These are phyloP conservation scores for Calcarius lapponicus DNA, from an alignment of 2,797 vertebrate species.

Conservation along the genomic window DNA sequence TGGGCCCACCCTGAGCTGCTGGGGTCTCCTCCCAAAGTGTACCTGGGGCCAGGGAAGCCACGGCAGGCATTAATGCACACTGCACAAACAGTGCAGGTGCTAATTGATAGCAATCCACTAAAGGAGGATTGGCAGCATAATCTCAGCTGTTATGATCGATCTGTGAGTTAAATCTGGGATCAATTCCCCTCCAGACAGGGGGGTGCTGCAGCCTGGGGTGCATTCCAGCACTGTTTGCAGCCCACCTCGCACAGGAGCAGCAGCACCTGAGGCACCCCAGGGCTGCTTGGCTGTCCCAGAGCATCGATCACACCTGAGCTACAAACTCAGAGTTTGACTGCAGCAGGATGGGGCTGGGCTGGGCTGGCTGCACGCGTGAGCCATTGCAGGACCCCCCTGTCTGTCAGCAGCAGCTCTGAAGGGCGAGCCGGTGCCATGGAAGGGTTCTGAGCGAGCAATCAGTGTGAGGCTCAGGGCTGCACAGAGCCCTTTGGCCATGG, in stretches of 20 bases:
- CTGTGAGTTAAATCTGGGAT: slow-evolving; percentile 51
- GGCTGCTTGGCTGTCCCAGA: background rate
- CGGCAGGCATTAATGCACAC: background rate
- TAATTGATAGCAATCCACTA: slow-evolving; percentile 44
- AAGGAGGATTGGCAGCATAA: background rate
- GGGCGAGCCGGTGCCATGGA: background rate
- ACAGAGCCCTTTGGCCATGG: background rate
- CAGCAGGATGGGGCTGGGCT: background rate
- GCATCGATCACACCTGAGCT: slow-evolving; percentile 6
- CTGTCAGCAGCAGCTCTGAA: too few species aligned
- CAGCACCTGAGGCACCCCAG: background rate
- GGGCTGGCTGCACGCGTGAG: background rate
- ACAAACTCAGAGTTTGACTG: background rate
- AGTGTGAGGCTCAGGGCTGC: too few species aligned
- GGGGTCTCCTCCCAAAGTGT: background rate
- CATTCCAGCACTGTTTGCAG: background rate
- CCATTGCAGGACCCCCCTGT: background rate
- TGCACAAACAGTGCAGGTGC: background rate
- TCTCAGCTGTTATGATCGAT: slow-evolving; percentile 31
- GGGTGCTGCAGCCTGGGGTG: background rate
- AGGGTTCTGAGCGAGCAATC: background rate
- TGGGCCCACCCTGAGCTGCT: background rate
- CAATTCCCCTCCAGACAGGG: slow-evolving; percentile 18
- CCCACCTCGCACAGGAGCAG: background rate
- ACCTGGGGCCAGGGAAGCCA: background rate